These are phyloP conservation scores for Sebastolobus alascanus DNA, from an alignment of 2,797 vertebrate species.

Conservation along the genomic window DNA sequence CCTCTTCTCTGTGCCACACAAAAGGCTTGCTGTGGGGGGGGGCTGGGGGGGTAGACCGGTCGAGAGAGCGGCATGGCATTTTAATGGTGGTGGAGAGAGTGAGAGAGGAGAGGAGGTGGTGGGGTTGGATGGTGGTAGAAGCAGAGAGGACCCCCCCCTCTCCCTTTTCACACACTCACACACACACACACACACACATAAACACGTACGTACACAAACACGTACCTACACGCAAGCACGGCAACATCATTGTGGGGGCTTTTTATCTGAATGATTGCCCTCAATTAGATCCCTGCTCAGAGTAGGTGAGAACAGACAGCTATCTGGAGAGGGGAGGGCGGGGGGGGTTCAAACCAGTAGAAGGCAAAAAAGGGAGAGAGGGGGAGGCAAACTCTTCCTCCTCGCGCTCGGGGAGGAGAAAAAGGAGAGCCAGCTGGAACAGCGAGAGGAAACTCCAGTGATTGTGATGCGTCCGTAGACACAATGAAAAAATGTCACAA, in stretches of 20 bases:
- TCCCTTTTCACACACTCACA: not conserved
- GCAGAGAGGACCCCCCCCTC: constrained; percentile 22
- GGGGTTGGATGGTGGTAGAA: constrained; percentile 49
- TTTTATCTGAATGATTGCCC: constrained; percentile 91
- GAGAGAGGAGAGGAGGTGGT: constrained; percentile 57
- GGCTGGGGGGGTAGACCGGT: constrained; percentile 85
- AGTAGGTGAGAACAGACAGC: constrained; percentile 78
- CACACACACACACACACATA: constrained; percentile 21
- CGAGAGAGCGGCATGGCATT: constrained; percentile 91
- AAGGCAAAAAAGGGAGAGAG: constrained; percentile 18
- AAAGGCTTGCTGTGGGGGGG: constrained; percentile 65
- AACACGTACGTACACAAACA: constrained; percentile 5
- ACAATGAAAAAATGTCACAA: not conserved
- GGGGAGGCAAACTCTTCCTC: constrained; percentile 16
- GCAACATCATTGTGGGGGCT: constrained; percentile 83
- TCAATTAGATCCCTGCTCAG: constrained; percentile 92
- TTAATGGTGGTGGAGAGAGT: constrained; percentile 88
- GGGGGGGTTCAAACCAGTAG: constrained; percentile 31
- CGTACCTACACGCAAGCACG: constrained; percentile 15
- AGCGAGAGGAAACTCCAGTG: not conserved
- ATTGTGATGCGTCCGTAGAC: not conserved
- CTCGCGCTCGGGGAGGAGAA: not conserved
- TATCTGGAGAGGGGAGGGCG: constrained; percentile 55
- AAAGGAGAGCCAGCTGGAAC: not conserved
- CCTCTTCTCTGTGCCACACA: constrained; percentile 73